These are phyloP conservation scores for Aphelenchoides avenae DNA, from an alignment of 1,140 invertebrate species.

Conservation along the genomic window DNA sequence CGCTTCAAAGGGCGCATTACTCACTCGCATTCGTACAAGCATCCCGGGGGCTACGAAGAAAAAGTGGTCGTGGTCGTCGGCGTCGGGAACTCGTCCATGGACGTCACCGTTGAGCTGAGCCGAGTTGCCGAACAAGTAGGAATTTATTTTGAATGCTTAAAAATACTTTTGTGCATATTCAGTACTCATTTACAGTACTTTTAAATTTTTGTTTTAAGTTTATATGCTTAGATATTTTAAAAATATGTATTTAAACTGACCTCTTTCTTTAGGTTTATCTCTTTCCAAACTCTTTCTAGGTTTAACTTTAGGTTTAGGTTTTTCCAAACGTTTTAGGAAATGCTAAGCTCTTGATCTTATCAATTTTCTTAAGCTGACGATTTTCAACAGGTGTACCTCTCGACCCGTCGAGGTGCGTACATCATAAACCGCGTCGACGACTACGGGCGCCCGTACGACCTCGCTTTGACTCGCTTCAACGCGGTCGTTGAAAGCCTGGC, in stretches of 20 bases:
- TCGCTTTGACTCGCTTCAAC: slow-evolving; percentile 5
- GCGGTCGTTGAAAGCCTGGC: slow-evolving; percentile 1
- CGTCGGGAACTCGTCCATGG: slow-evolving; percentile 65
- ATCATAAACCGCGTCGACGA: slow-evolving; percentile 56
- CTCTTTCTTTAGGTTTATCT: too few relatives aligned
- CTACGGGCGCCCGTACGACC: slow-evolving; percentile 12
- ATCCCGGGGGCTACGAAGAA: slow-evolving; percentile 56
- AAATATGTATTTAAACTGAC: too few relatives aligned
- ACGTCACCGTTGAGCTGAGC: slow-evolving; percentile 64
- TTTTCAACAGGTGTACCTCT: slow-evolving; percentile 59
- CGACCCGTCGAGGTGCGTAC: slow-evolving; percentile 63
- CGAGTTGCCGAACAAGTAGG: slow-evolving; percentile 60
- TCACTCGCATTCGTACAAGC: slow-evolving; percentile 59
- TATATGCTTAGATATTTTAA: too few relatives aligned
- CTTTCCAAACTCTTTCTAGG: too few relatives aligned
- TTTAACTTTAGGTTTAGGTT: too few relatives aligned
- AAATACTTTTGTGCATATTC: too few relatives aligned
- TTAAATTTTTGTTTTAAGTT: too few relatives aligned
- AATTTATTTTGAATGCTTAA: too few relatives aligned
- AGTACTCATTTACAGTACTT: too few relatives aligned
- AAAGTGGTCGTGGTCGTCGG: slow-evolving; percentile 47
- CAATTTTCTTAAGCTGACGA: too few relatives aligned
- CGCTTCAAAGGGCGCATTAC: slow-evolving; percentile 61
- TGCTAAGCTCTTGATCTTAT: too few relatives aligned
- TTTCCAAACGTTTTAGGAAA: too few relatives aligned